Evolutionary conservation across 2,113 vertebrate genomes (phyloP).

Genomic region (Collichthys lucidus): DNA sequence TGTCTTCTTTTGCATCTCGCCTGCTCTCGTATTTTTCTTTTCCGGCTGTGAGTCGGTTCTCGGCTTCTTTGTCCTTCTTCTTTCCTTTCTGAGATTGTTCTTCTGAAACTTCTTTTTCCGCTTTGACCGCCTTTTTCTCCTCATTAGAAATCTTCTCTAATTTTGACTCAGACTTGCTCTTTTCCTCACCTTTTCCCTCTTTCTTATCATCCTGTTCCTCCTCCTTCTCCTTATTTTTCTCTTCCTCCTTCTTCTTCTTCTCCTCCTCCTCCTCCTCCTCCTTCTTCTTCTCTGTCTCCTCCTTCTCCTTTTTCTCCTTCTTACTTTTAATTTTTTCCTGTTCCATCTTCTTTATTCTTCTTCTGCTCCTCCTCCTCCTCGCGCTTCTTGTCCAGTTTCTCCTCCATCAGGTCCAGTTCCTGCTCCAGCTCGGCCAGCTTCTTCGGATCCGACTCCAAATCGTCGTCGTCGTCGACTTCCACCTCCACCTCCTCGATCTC

Average conservation of each 20-base stretch:
- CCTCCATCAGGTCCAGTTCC: slow-evolving; percentile 80
- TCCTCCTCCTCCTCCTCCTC: slow-evolving; percentile 43
- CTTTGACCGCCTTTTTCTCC: slow-evolving; percentile 12
- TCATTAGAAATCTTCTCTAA: not conserved
- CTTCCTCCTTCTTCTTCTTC: not conserved
- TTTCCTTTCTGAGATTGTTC: slow-evolving; percentile 36
- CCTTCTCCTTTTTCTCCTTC: slow-evolving; percentile 50
- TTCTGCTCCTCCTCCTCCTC: slow-evolving; percentile 62
- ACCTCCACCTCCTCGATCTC: slow-evolving; percentile 75
- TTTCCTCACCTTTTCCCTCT: slow-evolving; percentile 12
- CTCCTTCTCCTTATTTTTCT: not conserved
- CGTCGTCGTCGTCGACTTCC: slow-evolving; percentile 68
- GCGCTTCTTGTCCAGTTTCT: slow-evolving; percentile 73
- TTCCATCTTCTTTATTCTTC: slow-evolving; percentile 27
- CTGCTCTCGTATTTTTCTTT: slow-evolving; percentile 40
- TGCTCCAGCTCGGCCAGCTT: slow-evolving; percentile 79
- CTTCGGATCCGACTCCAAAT: slow-evolving; percentile 67
- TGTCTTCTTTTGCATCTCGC: not conserved
- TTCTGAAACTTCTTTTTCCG: slow-evolving; percentile 9
- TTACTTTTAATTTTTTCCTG: slow-evolving; percentile 27
- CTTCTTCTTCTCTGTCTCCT: slow-evolving; percentile 12
- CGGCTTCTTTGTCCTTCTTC: slow-evolving; percentile 59
- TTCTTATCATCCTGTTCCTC: not conserved
- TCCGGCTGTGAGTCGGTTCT: slow-evolving; percentile 47
- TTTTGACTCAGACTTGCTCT: slow-evolving; percentile 1